Conservation (phyloP, 2,888 invertebrate species). For the Linnaemya tessellans region DNA sequence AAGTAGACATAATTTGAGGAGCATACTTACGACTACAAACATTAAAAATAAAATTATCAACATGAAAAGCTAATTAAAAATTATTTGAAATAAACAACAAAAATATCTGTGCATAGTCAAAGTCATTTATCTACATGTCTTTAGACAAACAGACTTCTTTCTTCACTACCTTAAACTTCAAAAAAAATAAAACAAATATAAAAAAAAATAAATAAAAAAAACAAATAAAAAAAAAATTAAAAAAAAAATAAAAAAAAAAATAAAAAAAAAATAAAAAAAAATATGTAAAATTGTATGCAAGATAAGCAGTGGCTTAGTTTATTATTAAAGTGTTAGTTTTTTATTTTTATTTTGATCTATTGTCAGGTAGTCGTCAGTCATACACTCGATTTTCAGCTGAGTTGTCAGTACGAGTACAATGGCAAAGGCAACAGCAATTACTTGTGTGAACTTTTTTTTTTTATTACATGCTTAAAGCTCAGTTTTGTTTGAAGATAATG, state of each 20-base stretch:
- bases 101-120: background rate
- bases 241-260: too few relatives aligned
- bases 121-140: conserved; percentile 20
- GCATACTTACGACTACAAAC: background rate
- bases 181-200: conserved; percentile 22
- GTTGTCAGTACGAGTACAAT: background rate
- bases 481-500: conserved; percentile 11
- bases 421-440: conserved; percentile 1
- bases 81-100: conserved; percentile 19
- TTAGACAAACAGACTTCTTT: background rate
- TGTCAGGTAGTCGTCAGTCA: conserved; percentile 1
- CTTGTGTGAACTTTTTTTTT: conserved; percentile 45
- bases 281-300: too few relatives aligned
- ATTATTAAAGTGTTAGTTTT: conserved; percentile 7
- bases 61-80: conserved; percentile 60
- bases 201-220: too few relatives aligned
- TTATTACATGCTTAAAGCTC: conserved; percentile 24
- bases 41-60: conserved; percentile 23
- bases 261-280: too few relatives aligned
- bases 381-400: background rate
- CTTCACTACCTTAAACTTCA: conserved; percentile 46
- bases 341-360: conserved; percentile 19
- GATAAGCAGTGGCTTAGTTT: conserved; percentile 12
- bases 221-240: too few relatives aligned
- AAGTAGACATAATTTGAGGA: conserved; percentile 40